phyloP scores from a whole-genome alignment of 2,113 vertebrate genomes.

The Callocephalon fimbriatum region DNA sequence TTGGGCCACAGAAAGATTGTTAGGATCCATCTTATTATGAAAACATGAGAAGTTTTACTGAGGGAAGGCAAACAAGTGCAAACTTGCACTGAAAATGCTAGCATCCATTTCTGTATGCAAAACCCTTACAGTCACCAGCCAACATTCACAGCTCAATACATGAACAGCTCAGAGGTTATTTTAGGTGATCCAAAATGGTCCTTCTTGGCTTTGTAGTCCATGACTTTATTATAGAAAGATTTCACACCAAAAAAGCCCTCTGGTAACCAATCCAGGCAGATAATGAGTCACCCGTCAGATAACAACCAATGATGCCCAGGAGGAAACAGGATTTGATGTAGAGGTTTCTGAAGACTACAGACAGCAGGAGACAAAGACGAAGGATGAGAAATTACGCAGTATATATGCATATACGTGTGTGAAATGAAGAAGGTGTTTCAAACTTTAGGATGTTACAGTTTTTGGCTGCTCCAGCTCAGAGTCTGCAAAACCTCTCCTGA shows the following conservation, averaged over 20 bases:
- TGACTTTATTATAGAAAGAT: constrained; percentile 24
- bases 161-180: constrained; percentile 48
- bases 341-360: constrained; percentile 2
- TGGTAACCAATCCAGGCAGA: constrained; percentile 14
- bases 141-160: background rate
- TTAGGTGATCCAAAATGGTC: constrained; percentile 41
- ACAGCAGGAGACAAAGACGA: background rate
- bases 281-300: constrained; percentile 11
- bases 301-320: background rate
- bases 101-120: background rate
- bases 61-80: background rate
- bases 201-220: constrained; percentile 9
- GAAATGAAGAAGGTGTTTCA: background rate
- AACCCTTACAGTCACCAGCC: constrained; percentile 6
- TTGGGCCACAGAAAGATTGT: background rate
- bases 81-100: constrained; percentile 9
- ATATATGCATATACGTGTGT: background rate
- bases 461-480: background rate
- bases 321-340: background rate
- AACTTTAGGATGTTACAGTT: background rate
- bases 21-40: background rate
- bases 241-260: constrained; percentile 7
- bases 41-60: background rate
- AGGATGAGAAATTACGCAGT: background rate
- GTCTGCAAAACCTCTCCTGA: constrained; percentile 23